These are phyloP conservation scores for Schizopygopsis malacanthus DNA, from an alignment of 2,797 vertebrate species.

Conservation along the genomic window DNA sequence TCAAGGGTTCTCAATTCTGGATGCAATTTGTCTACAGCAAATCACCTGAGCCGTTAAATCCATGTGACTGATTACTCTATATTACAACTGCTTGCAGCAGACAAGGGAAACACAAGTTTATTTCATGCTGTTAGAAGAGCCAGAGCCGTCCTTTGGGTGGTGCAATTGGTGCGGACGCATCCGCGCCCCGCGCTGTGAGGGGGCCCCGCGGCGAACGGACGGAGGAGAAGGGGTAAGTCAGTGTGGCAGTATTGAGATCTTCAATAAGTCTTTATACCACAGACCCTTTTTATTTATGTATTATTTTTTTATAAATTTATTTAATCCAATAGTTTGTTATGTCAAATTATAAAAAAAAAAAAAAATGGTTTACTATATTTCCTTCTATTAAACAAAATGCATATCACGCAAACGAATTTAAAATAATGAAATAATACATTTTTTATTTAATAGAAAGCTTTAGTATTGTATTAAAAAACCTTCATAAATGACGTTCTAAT, in stretches of 20 bases:
- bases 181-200: too few species aligned
- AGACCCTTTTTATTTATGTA: not conserved
- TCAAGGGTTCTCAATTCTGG: not conserved
- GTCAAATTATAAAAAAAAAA: not conserved
- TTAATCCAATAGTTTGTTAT: not conserved
- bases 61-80: constrained; percentile 13
- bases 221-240: not conserved
- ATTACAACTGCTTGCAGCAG: constrained; percentile 12
- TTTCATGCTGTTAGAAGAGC: not conserved
- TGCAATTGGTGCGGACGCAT: too few species aligned
- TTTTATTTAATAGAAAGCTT: not conserved
- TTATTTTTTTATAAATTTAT: not conserved
- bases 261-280: not conserved
- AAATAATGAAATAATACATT: not conserved
- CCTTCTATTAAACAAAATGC: not conserved
- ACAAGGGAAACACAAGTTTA: not conserved
- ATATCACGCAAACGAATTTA: not conserved
- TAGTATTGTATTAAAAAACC: too few species aligned
- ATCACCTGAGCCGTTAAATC: not conserved
- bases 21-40: not conserved
- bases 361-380: not conserved
- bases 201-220: too few species aligned
- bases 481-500: too few species aligned
- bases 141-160: too few species aligned
- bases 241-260: not conserved